Conservation (phyloP, 2,888 invertebrate species). For the Acronicta psi region DNA sequence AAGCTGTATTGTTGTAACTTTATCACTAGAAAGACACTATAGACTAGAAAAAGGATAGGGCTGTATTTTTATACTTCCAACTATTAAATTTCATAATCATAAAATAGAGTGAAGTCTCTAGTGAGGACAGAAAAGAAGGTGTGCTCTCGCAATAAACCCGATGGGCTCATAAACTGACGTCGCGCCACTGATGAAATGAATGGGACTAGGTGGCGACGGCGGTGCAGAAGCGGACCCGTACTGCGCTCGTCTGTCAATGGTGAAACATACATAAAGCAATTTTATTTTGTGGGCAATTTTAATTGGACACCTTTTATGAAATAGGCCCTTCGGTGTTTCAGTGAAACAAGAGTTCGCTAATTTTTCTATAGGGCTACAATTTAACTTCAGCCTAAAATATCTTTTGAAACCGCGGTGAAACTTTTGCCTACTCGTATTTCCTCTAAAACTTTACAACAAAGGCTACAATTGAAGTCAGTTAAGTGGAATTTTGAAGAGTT, state of each 20-base stretch:
- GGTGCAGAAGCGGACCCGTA: conserved; percentile 39
- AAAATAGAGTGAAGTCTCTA: conserved; percentile 69
- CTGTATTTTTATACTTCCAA: conserved; percentile 61
- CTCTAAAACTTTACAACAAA: conserved; percentile 69
- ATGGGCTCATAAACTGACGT: conserved; percentile 78
- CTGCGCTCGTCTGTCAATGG: conserved; percentile 66
- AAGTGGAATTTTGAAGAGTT: conserved; percentile 68
- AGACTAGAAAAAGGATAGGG: no score
- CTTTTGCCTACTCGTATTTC: conserved; percentile 58
- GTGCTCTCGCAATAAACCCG: conserved; percentile 75
- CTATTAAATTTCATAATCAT: conserved; percentile 70
- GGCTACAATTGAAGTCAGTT: conserved; percentile 68
- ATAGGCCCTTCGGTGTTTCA: conserved; percentile 56
- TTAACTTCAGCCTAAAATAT: conserved; percentile 52
- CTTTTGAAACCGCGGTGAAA: conserved; percentile 55
- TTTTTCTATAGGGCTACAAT: conserved; percentile 54
- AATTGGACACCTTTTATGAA: conserved; percentile 71
- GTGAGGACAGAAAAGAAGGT: conserved; percentile 72
- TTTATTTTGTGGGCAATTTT: conserved; percentile 69
- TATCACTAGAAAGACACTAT: no score
- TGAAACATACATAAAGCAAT: conserved; percentile 63
- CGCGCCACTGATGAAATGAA: conserved; percentile 73
- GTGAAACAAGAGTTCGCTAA: conserved; percentile 57
- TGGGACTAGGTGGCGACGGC: conserved; percentile 58
- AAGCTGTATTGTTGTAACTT: conserved; percentile 10